Conservation (phyloP, 2,888 invertebrate species). For the Mythimna impura region DNA sequence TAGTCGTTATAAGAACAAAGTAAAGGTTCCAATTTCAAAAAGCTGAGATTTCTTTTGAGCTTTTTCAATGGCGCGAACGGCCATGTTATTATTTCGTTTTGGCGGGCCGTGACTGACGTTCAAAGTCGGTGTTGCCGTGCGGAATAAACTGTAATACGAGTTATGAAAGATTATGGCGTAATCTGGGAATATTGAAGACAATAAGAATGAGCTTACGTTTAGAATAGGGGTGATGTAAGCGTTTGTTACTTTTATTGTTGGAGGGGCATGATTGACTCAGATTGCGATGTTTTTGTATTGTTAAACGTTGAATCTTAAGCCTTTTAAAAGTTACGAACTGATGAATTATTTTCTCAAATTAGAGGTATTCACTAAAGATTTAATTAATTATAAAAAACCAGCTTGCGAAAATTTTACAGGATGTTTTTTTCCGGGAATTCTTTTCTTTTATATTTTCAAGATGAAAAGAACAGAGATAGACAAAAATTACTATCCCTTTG, state of each 20-base stretch:
- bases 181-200: conserved; percentile 91
- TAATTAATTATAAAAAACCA: background rate
- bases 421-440: background rate
- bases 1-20: conserved; percentile 38
- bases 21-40: conserved; percentile 62
- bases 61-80: conserved; percentile 56
- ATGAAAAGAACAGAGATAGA: conserved; percentile 20
- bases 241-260: conserved; percentile 75
- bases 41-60: conserved; percentile 53
- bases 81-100: conserved; percentile 89
- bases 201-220: conserved; percentile 87
- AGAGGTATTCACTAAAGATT: too few species aligned
- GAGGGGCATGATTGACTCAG: conserved; percentile 50
- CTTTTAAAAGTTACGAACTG: background rate
- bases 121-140: conserved; percentile 89
- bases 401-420: background rate
- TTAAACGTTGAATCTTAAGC: conserved; percentile 12
- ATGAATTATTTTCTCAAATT: background rate
- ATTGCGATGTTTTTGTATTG: conserved; percentile 32
- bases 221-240: conserved; percentile 58
- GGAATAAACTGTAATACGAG: conserved; percentile 89
- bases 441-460: conserved; percentile 8
- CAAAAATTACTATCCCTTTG: conserved; percentile 55
- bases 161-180: conserved; percentile 89
- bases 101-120: conserved; percentile 88